These are phyloP conservation scores for Leptoclinus maculatus DNA, from an alignment of 2,797 vertebrate genomes.

Conservation along the genomic window DNA sequence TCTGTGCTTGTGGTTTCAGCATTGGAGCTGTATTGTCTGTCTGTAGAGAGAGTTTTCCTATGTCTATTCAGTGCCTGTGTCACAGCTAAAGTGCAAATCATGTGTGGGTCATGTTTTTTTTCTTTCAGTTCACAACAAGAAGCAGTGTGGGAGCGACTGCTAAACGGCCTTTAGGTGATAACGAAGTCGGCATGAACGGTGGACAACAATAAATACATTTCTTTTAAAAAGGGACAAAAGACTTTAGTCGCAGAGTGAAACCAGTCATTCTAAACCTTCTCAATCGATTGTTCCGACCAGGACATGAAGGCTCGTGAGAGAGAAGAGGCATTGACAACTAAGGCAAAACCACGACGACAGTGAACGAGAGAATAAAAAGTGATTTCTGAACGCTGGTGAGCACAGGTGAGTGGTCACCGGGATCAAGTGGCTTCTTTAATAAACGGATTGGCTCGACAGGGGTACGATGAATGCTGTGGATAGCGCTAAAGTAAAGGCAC, in stretches of 20 bases:
- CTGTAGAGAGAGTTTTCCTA: constrained; percentile 48
- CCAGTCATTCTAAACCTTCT: constrained; percentile 57
- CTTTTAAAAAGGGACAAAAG: constrained; percentile 24
- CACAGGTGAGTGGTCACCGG: constrained; percentile 33
- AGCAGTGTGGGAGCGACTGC: constrained; percentile 57
- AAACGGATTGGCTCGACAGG: constrained; percentile 31
- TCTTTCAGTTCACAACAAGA: constrained; percentile 58
- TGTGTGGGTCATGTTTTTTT: constrained; percentile 37
- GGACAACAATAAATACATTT: constrained; percentile 24
- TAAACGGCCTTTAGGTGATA: constrained; percentile 56
- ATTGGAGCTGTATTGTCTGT: constrained; percentile 54
- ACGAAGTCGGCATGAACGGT: constrained; percentile 54
- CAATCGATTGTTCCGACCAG: constrained; percentile 31
- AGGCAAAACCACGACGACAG: constrained; percentile 52
- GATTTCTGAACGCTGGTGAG: constrained; percentile 45
- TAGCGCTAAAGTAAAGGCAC: constrained; percentile 80
- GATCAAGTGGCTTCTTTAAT: constrained; percentile 34
- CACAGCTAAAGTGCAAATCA: constrained; percentile 74
- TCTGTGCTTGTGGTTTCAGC: constrained; percentile 67
- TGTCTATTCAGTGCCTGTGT: constrained; percentile 74
- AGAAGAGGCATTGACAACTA: constrained; percentile 46
- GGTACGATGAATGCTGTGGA: constrained; percentile 39
- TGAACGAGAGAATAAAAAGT: constrained; percentile 3
- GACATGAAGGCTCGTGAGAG: constrained; percentile 44
- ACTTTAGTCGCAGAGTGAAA: constrained; percentile 56